phyloP scores from a whole-genome alignment of 2,888 invertebrate species.

The Orthosia incerta region DNA sequence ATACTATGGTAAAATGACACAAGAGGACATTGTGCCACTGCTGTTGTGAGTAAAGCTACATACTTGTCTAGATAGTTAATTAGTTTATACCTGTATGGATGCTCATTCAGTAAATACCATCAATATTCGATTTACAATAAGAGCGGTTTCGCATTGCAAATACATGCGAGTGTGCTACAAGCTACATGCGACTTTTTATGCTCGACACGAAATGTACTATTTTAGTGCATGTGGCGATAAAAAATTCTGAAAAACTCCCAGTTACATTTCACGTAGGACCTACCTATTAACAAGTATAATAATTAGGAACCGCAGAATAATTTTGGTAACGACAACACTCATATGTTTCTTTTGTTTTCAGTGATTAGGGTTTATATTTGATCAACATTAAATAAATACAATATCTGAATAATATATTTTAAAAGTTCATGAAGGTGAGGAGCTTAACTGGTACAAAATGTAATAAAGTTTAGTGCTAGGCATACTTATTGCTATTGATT shows the following conservation, averaged over 20 bases:
- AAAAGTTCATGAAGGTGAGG: slow-evolving; percentile 65
- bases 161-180: too few species aligned
- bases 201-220: too few species aligned
- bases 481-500: slow-evolving; percentile 6
- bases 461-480: slow-evolving; percentile 43
- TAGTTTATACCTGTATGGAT: background rate
- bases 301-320: slow-evolving; percentile 11
- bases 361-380: slow-evolving; percentile 70
- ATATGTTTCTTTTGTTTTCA: slow-evolving; percentile 73
- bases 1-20: slow-evolving; percentile 87
- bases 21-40: slow-evolving; percentile 85
- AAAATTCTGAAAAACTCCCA: slow-evolving; percentile 15
- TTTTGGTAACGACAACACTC: slow-evolving; percentile 10
- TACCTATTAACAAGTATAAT: slow-evolving; percentile 7
- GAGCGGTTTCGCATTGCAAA: too few species aligned
- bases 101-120: background rate
- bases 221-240: background rate
- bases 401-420: slow-evolving; percentile 41
- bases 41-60: slow-evolving; percentile 80
- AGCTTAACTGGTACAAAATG: slow-evolving; percentile 42
- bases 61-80: background rate
- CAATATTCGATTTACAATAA: background rate
- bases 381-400: slow-evolving; percentile 47
- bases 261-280: background rate
- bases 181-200: too few species aligned